Evolutionary conservation across 2,888 invertebrate species (phyloP), one percentile per base, ranked within the genome.

Genomic region (Drosophila gaucha): DNA sequence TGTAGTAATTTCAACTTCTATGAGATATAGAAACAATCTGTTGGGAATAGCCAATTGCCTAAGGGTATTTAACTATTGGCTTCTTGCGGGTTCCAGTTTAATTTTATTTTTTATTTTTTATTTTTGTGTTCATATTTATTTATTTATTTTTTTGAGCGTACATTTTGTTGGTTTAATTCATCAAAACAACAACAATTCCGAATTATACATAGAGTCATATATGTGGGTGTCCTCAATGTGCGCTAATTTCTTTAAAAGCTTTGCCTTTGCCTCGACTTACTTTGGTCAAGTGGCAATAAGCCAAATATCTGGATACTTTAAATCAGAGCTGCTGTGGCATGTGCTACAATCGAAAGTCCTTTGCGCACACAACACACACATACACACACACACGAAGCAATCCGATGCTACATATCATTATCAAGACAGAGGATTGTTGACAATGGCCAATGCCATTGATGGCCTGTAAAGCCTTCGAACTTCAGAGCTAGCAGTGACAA

Each of bases 401-500:
- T n/a, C 28, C 2, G 9, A 5, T 26, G 9, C n/a, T 26, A 39
- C 75, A 63, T 75, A 76, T 73, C 56, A 73, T 73, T 76, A 72
- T 36, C 56, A 18, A 46, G 54, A 52, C 31, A 44, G 59, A 28
- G 49, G 59, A 52, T 49, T 69, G 55, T 39, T 70, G 59, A 60
- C 66, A 59, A 56, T 72, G 30, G 50, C 24, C 38, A 51, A 4
- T 16, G 67, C 49, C 58, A 20, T 58, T 30, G 39, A 38, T 38
- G 47, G 28, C 28, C 31, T 24, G 57, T 18, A 30, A 62, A 36
- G 39, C 54, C 58, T 56, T 43, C 52, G 26, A 47, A 62, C 59
- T 52, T 36, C 9, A 12, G 26, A 58, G 73, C 67, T 73, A 80
- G 67, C 79, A 73, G 74, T 77, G 80, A 76, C 88, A 88, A 86